Conservation (phyloP, 2,113 vertebrate genomes). For the Python bivittatus region DNA sequence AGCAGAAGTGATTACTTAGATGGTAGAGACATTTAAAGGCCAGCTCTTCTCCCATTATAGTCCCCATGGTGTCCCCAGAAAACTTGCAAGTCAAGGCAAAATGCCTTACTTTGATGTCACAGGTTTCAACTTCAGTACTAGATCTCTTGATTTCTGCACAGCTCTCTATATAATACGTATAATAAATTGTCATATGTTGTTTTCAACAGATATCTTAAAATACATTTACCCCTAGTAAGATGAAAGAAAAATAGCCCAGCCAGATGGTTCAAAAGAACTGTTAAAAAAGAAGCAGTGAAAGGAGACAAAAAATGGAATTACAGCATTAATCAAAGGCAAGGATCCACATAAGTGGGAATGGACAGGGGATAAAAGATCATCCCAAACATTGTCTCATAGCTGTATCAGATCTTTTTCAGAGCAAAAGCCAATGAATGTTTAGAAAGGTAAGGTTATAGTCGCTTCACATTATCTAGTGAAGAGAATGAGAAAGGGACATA, state of each 20-base stretch:
- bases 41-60: background rate
- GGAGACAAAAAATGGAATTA: background rate
- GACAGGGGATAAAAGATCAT: background rate
- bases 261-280: background rate
- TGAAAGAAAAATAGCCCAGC: background rate
- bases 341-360: background rate
- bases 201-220: background rate
- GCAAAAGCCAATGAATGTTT: background rate
- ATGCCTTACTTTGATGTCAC: background rate
- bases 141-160: background rate
- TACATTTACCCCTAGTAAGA: background rate
- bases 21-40: background rate
- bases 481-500: background rate
- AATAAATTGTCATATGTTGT: background rate
- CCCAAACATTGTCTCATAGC: background rate
- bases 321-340: background rate
- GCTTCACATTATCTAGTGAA: background rate
- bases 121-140: background rate
- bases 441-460: background rate
- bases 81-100: background rate
- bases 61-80: background rate
- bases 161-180: background rate
- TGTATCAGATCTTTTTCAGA: background rate
- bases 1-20: background rate
- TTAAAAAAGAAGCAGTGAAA: background rate